phyloP scores from a whole-genome alignment of 1,140 invertebrate genomes.

The Habropoda laboriosa region DNA sequence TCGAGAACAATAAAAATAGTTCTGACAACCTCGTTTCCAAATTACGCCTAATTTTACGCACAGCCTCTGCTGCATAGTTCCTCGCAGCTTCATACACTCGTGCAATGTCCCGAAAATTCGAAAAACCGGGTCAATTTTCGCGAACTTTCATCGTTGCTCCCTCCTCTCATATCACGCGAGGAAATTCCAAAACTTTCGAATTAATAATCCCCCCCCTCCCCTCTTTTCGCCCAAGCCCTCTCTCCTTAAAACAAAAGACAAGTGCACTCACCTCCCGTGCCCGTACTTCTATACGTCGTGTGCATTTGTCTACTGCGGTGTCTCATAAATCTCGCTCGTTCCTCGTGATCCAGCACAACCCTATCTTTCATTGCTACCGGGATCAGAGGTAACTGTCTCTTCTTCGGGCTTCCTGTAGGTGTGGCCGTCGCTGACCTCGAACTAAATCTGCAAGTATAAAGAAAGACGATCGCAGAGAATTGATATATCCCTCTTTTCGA shows the following conservation, averaged over 20 bases:
- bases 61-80: background rate
- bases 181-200: conserved; percentile 8
- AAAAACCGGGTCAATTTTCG: conserved; percentile 11
- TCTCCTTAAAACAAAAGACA: background rate
- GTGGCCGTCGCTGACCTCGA: conserved; percentile 94
- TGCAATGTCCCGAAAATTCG: background rate
- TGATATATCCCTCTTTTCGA: too few relatives aligned
- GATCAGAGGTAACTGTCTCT: conserved; percentile 96
- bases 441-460: conserved; percentile 83
- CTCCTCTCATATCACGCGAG: background rate
- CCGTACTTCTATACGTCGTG: conserved; percentile 86
- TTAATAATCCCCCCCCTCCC: background rate
- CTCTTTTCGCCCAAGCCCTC: too few relatives aligned
- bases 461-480: background rate
- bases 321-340: conserved; percentile 88
- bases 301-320: conserved; percentile 86
- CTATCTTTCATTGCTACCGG: conserved; percentile 88
- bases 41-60: background rate
- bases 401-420: conserved; percentile 97
- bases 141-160: background rate
- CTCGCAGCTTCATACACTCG: too few relatives aligned
- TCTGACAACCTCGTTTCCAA: too few relatives aligned
- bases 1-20: background rate
- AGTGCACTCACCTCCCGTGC: conserved; percentile 80
- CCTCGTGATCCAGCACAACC: conserved; percentile 91